A percentile compares a stretch with the other conserved stretches of the same genome.
Evolutionary conservation across 2,797 vertebrate species (phyloP).

Genomic region (Myotis daubentonii): DNA sequence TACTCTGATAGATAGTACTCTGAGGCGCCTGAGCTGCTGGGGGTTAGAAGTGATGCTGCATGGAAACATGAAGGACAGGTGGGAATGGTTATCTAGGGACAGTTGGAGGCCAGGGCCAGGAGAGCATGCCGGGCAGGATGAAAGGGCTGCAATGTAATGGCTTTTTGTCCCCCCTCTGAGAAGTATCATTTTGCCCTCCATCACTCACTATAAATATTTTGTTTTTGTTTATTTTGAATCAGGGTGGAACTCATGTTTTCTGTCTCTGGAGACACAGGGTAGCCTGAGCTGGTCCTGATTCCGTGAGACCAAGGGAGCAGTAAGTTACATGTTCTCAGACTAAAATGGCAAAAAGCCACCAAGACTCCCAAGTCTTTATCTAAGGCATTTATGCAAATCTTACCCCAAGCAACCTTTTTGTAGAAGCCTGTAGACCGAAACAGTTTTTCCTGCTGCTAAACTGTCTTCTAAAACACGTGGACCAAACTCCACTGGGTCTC

Average conservation of each 20-base stretch:
- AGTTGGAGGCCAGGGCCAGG: not conserved
- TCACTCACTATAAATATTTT: not conserved
- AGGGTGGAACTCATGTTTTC: not conserved
- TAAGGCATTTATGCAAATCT: not conserved
- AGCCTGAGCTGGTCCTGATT: not conserved
- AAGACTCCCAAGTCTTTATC: not conserved
- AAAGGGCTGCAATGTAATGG: not conserved
- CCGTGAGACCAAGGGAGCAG: not conserved
- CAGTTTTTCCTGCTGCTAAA: not conserved
- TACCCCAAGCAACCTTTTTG: not conserved
- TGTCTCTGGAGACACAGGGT: not conserved
- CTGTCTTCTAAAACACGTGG: not conserved
- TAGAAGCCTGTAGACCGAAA: not conserved
- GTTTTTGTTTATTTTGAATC: constrained; percentile 23
- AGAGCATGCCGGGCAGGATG: not conserved
- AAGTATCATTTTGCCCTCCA: not conserved
- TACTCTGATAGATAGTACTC: fast-evolving
- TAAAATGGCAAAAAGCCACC: not conserved
- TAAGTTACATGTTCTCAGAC: not conserved
- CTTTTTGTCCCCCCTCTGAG: not conserved
- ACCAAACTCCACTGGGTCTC: not conserved
- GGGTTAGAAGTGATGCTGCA: not conserved
- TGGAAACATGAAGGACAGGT: not conserved
- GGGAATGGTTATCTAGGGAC: not conserved
- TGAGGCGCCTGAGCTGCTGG: not conserved